phyloP scores from a whole-genome alignment of 1,140 invertebrate genomes.

The Matsumurasca onukii region DNA sequence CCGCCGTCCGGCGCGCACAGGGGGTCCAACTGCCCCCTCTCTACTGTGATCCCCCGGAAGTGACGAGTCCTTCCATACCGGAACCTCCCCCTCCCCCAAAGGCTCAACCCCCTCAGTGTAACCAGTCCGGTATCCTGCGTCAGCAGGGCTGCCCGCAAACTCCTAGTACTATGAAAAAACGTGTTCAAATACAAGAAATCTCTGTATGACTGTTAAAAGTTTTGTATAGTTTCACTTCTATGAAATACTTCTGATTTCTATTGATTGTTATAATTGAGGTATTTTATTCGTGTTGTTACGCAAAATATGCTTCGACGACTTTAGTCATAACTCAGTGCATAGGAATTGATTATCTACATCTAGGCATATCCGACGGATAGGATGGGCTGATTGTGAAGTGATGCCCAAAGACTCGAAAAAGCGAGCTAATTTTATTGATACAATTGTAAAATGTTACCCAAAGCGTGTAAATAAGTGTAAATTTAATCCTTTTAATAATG shows the following conservation, averaged over 20 bases:
- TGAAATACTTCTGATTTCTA: conserved; percentile 17
- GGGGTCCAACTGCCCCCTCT: conserved; percentile 48
- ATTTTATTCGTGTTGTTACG: conserved; percentile 26
- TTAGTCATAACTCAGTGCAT: conserved; percentile 29
- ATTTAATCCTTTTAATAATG: too few relatives aligned
- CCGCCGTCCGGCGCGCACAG: conserved; percentile 52
- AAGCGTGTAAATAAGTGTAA: too few relatives aligned
- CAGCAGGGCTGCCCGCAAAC: conserved; percentile 38
- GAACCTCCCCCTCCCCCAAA: conserved; percentile 41
- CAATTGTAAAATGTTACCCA: too few relatives aligned
- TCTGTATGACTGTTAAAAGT: conserved; percentile 36
- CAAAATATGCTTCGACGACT: conserved; percentile 23
- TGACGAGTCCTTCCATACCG: conserved; percentile 52
- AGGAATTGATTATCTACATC: conserved; percentile 27
- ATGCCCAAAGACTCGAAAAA: too few relatives aligned
- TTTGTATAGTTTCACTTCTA: not conserved
- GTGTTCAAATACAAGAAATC: conserved; percentile 42
- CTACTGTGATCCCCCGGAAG: conserved; percentile 46
- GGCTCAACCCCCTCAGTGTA: conserved; percentile 32
- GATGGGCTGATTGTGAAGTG: too few relatives aligned
- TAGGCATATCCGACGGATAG: conserved; percentile 27
- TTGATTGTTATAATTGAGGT: conserved; percentile 24
- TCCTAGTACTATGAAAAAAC: conserved; percentile 41
- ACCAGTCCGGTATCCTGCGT: conserved; percentile 34
- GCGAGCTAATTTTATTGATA: too few relatives aligned